These are phyloP conservation scores for Calidris pugnax DNA, from an alignment of 2,113 vertebrate species.

Conservation along the genomic window DNA sequence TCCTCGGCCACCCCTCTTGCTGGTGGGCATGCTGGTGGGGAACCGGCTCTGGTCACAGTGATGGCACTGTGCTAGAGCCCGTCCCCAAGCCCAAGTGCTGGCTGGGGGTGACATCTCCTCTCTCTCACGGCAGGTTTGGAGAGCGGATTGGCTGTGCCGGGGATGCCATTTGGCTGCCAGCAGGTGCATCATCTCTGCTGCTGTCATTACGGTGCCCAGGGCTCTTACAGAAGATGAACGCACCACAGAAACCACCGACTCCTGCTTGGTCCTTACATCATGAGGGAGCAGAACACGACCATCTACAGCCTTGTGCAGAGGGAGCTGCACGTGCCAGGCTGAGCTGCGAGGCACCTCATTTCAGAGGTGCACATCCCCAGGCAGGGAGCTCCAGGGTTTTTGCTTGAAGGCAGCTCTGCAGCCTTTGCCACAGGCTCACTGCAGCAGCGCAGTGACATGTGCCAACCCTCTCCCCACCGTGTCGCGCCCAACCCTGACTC, in stretches of 20 bases:
- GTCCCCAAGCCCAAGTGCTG: accelerated
- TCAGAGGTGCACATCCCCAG: not conserved
- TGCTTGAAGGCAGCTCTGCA: not conserved
- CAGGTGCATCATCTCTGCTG: not conserved
- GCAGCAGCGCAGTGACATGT: accelerated
- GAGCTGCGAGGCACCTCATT: not conserved
- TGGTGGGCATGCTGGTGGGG: not conserved
- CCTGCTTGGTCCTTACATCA: not conserved
- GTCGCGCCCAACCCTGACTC: not conserved
- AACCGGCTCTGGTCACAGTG: accelerated
- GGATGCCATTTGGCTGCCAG: not conserved
- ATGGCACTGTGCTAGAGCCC: accelerated
- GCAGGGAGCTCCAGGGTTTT: not conserved
- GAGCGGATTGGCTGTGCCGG: accelerated
- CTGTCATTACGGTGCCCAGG: not conserved
- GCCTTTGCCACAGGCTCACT: not conserved
- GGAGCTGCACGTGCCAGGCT: not conserved
- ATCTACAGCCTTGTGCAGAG: accelerated
- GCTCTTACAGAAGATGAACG: not conserved
- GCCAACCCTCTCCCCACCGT: not conserved
- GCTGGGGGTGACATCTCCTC: not conserved
- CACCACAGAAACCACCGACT: not conserved
- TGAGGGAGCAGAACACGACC: not conserved
- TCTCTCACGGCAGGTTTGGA: not conserved
- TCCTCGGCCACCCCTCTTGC: accelerated